Conservation (phyloP, 2,113 vertebrate genomes). For the Sterna hirundo region DNA sequence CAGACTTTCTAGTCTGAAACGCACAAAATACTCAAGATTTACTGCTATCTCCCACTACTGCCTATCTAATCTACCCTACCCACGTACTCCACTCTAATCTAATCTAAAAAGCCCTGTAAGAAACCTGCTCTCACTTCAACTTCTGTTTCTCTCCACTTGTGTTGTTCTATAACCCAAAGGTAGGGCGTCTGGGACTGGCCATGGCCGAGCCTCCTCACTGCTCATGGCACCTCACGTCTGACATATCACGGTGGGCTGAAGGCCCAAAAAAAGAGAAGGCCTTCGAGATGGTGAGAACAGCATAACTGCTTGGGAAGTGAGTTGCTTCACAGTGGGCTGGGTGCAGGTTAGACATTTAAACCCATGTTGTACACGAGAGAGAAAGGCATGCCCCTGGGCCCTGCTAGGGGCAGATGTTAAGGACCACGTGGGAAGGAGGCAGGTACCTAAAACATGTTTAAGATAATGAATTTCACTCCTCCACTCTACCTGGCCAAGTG, state of each 20-base stretch:
- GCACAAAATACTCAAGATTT: neutral
- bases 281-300: neutral
- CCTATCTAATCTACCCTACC: constrained; percentile 4
- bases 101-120: neutral
- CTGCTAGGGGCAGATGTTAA: neutral
- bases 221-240: neutral
- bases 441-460: neutral
- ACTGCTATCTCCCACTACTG: neutral
- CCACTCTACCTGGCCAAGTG: neutral
- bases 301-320: neutral
- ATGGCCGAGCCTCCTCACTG: neutral
- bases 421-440: neutral
- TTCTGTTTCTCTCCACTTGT: neutral
- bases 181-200: neutral
- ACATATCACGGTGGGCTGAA: neutral
- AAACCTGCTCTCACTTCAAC: neutral
- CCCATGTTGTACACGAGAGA: rapidly evolving
- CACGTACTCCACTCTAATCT: neutral
- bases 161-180: neutral
- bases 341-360: neutral
- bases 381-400: neutral
- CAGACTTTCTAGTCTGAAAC: neutral
- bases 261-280: neutral
- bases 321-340: neutral
- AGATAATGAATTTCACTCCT: neutral